These are phyloP conservation scores for Hirtodrosophila cameraria DNA, from an alignment of 2,888 invertebrate species.

Conservation along the genomic window DNA sequence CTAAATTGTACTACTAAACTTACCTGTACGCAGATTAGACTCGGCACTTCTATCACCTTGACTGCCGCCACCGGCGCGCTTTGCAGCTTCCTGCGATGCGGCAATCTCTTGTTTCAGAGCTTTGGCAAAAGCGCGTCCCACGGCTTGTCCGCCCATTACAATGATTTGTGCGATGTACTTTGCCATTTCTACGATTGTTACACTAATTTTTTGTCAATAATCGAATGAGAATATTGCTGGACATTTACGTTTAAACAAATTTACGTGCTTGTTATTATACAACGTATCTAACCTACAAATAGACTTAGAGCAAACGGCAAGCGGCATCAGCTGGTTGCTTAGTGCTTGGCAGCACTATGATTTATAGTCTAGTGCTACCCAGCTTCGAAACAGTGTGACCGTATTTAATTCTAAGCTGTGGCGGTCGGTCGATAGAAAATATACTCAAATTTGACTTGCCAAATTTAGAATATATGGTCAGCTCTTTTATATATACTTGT, in stretches of 20 bases:
- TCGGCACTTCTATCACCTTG: conserved; percentile 90
- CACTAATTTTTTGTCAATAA: conserved; percentile 3
- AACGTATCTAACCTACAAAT: conserved; percentile 75
- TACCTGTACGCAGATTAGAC: conserved; percentile 91
- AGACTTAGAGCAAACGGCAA: conserved; percentile 12
- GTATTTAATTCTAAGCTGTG: neutral
- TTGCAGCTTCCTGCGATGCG: conserved; percentile 94
- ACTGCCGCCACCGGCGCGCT: conserved; percentile 89
- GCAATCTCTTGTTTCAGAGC: conserved; percentile 94
- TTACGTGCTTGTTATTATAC: conserved; percentile 71
- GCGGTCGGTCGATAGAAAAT: neutral
- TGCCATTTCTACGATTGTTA: conserved; percentile 87
- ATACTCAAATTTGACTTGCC: neutral
- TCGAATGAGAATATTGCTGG: conserved; percentile 5
- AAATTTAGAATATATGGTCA: no score
- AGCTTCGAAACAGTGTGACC: neutral
- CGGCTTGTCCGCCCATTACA: conserved; percentile 94
- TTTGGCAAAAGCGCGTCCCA: conserved; percentile 95
- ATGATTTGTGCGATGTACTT: conserved; percentile 96
- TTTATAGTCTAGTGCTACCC: conserved; percentile 7
- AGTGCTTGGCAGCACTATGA: conserved; percentile 8
- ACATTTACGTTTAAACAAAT: conserved; percentile 22
- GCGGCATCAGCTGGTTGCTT: conserved; percentile 33
- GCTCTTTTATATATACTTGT: no score
- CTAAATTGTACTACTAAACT: neutral